Base-by-base conservation (phyloP, 2,888 invertebrate species). In the Caenorhabditis doughertyi region DNA sequence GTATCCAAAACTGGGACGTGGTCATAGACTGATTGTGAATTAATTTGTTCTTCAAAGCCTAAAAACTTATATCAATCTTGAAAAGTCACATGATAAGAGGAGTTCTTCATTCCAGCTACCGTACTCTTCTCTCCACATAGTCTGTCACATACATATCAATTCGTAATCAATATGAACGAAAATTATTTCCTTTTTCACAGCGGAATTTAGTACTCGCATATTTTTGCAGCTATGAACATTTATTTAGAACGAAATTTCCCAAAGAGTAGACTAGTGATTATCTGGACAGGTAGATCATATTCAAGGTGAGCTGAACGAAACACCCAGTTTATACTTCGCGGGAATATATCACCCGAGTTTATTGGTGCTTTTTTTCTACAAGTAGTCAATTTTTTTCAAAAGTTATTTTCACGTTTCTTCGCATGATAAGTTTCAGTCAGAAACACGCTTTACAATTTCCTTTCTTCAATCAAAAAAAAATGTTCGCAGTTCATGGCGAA, bases 41-140 rank as follows among this genome's bases (percentile, higher is more conserved):
- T 18, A 47, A 18, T 47, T 18, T 16, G 42, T 13, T 47, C 18
- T 9, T 3, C 9, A 9, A 39, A 13, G 16, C 16, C 18, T 18
- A 3, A 18, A 13, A 47, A 47, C n/a, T 8, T 13, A 4, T 18
- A 1, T 58, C 23, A 18, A 21, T 8, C 60, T 21, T 29, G 18
- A 7, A 16, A 60, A 42, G 2, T 39, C 27, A 64, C 27, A 47
- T 64, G 64, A 64, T 64, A 64, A 64, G 32, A 64, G 11, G 2
- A 18, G n/a, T 47, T 18, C 16, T 47, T 64, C 5, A 3, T 3
- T 47, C 18, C 18, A 3, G 44, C 16, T 49, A 64, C 64, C 18
- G 64, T 64, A 64, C 7, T 64, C 27, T 25, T n/a, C 21, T 9
- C 21, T 64, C 29, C 64, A 64, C 44, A 44, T 64, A n/a, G 47